These are phyloP conservation scores for Pseudoips prasinana DNA, from an alignment of 2,888 invertebrate species.

Conservation along the genomic window DNA sequence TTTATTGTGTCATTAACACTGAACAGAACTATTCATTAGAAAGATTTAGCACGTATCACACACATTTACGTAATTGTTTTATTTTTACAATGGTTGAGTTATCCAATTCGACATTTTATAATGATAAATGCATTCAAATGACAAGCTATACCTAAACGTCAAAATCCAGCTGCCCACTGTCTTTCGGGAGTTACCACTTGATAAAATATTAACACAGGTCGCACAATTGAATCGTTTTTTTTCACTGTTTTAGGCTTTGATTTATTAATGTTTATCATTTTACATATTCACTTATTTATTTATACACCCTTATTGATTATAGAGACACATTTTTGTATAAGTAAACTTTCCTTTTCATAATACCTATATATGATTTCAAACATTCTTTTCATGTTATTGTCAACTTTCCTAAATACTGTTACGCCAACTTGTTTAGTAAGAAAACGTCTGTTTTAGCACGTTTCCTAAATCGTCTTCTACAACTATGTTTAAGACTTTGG, in stretches of 20 bases:
- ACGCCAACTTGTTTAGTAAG: constrained; percentile 54
- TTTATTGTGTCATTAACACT: too few species aligned
- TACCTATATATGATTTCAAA: constrained; percentile 21
- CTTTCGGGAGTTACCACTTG: constrained; percentile 35
- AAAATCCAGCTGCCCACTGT: constrained; percentile 37
- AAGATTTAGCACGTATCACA: too few species aligned
- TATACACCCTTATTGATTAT: neutral
- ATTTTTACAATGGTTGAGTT: too few species aligned
- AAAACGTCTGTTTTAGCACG: constrained; percentile 84
- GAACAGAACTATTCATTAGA: too few species aligned
- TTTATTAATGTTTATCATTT: too few species aligned
- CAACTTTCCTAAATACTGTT: constrained; percentile 47
- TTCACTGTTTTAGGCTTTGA: too few species aligned
- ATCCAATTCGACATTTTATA: too few species aligned
- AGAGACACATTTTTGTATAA: constrained; percentile 9
- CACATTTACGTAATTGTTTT: too few species aligned
- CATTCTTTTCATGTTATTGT: constrained; percentile 59
- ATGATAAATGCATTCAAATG: too few species aligned
- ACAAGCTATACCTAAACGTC: too few species aligned
- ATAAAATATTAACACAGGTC: constrained; percentile 22
- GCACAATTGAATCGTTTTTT: constrained; percentile 12
- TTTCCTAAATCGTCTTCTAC: constrained; percentile 87
- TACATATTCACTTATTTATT: too few species aligned
- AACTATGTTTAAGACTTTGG: constrained; percentile 80
- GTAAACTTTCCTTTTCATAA: constrained; percentile 13